Conservation (phyloP, 1,140 invertebrate species). For the Procambarus virginalis region DNA sequence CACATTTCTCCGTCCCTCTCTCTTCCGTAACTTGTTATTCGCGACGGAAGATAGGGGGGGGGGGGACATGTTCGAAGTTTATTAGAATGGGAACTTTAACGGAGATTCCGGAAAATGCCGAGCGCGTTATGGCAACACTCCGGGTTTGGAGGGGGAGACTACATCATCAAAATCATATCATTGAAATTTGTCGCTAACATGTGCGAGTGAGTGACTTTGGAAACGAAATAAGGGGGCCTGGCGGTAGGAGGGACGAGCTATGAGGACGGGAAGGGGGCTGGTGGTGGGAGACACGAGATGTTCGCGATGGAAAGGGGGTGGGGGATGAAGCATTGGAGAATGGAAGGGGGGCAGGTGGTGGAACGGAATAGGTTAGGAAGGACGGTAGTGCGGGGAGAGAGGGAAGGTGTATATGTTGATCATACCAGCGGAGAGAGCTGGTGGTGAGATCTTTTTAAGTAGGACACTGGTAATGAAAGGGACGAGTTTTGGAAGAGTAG, state of each 20-base stretch:
- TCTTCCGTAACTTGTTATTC: too few relatives aligned
- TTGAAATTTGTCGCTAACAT: slow-evolving; percentile 58
- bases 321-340: not conserved
- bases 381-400: too few relatives aligned
- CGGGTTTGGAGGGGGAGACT: not conserved
- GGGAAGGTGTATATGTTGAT: not conserved
- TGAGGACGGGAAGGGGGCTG: not conserved
- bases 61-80: not conserved
- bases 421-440: too few relatives aligned
- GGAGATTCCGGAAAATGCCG: not conserved
- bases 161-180: slow-evolving; percentile 62
- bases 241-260: not conserved
- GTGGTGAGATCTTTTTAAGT: too few relatives aligned
- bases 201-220: slow-evolving; percentile 50
- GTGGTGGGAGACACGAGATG: not conserved
- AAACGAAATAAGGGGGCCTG: slow-evolving; percentile 37
- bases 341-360: not conserved
- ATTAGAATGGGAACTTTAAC: not conserved
- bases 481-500: not conserved
- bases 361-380: too few relatives aligned
- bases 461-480: not conserved
- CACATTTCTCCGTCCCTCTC: too few relatives aligned
- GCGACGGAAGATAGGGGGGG: too few relatives aligned
- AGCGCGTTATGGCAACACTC: slow-evolving; percentile 29
- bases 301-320: not conserved